Conservation (phyloP, 2,113 vertebrate species). For the Aptenodytes patagonicus region DNA sequence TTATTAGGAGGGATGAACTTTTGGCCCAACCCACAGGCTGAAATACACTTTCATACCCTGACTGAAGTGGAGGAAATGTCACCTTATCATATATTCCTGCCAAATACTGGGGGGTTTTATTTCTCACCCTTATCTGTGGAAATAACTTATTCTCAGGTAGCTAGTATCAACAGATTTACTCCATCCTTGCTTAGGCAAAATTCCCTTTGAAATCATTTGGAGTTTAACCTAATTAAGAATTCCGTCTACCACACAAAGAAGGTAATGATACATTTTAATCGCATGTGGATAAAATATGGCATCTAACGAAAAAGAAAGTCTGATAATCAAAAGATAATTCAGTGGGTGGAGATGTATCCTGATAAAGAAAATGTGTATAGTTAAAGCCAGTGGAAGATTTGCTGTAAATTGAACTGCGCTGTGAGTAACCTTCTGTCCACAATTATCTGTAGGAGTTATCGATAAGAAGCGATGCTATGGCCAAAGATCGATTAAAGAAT, state of each 20-base stretch:
- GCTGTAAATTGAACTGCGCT: neutral
- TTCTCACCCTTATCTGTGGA: neutral
- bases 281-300: neutral
- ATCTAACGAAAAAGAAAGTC: neutral
- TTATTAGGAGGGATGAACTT: neutral
- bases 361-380: neutral
- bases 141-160: neutral
- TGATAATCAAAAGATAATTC: neutral
- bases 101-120: neutral
- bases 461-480: neutral
- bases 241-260: neutral
- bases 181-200: neutral
- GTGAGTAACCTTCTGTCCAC: neutral
- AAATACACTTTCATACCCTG: neutral
- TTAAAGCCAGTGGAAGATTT: constrained; percentile 17
- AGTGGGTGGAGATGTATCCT: neutral
- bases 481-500: neutral
- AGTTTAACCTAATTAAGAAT: neutral
- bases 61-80: neutral
- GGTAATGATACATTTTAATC: neutral
- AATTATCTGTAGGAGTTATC: neutral
- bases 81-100: neutral
- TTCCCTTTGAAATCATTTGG: neutral
- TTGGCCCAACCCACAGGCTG: neutral
- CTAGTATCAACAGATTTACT: neutral